Evolutionary conservation across 2,888 invertebrate species (phyloP), one percentile per base, ranked within the genome.

Genomic region (Eugnorisma glareosa): DNA sequence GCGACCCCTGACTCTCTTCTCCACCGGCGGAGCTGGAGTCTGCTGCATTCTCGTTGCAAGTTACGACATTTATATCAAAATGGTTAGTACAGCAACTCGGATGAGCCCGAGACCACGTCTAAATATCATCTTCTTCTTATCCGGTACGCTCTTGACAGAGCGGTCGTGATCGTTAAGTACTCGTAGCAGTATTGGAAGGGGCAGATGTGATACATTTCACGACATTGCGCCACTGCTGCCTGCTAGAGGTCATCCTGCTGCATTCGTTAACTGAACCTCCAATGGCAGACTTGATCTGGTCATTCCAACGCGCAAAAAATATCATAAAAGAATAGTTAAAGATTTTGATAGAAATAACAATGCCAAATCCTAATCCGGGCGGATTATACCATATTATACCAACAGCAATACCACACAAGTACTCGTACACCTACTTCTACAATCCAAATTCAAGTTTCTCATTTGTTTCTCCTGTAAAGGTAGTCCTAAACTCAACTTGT

Each of bases 1-100:
- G 91, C 95, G 98, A 18, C 97, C 97, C 0, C 92, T 98, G 59
- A 97, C 97, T 0, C 97, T 98, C 71, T 91, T 98, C 40, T 98
- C 98, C 0, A 97, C 98, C 0, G 93, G 96, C 0, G 98, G 97
- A n/a, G 97, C 97, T 0, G 98, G 97, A 0, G 51, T 97, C 2
- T 98, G 98, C 89, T 98, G 98, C 86, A 89, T 98, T 0, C 93
- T 97, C 0, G 97, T 97, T 0, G 97, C 97, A 0, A 92, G 94
- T 6, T 98, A 98, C 86, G 97, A 96, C 68, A 88, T 90, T 3
- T 95, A 93, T 75, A 93, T 94, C n/a, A 90, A 86, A 85, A 90
- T 57, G 81, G 94, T 94, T 77, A 79, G 89, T 1, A 45, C 2
- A 40, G 4, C 15, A 21, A 24, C 6, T 76, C n/a, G 59, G 31